A percentile compares a stretch with the other conserved stretches of the same genome.
These are phyloP conservation scores for Rhynchonycteris naso DNA, from an alignment of 2,797 vertebrate species.

Conservation along the genomic window DNA sequence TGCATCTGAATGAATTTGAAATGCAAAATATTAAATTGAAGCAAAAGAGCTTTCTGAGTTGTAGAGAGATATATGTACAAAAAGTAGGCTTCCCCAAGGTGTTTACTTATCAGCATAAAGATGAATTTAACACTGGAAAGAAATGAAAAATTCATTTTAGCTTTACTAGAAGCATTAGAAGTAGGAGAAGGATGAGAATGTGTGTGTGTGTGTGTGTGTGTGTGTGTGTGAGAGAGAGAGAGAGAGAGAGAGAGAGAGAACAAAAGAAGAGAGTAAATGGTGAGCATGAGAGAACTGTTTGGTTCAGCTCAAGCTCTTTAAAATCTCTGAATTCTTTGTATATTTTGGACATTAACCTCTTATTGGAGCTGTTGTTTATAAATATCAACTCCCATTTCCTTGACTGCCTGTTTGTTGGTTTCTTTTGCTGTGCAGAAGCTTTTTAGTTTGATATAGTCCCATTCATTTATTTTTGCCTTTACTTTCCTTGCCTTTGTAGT, in stretches of 20 bases:
- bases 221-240: too few relatives aligned
- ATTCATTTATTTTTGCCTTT: too few relatives aligned
- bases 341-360: too few relatives aligned
- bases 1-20: conserved; percentile 53
- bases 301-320: neutral
- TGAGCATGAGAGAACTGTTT: neutral
- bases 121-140: conserved; percentile 32
- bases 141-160: conserved; percentile 7
- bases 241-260: neutral
- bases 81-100: neutral
- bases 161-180: conserved; percentile 31
- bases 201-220: neutral
- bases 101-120: neutral
- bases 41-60: conserved; percentile 36
- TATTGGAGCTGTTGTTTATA: too few relatives aligned
- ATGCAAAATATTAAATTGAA: conserved; percentile 49
- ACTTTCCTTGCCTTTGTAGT: too few relatives aligned
- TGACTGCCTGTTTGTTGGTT: too few relatives aligned
- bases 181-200: neutral
- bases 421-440: too few relatives aligned
- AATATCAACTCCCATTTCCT: too few relatives aligned
- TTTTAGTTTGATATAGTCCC: too few relatives aligned
- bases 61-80: neutral
- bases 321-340: neutral
- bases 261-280: neutral